Evolutionary conservation across 2,113 vertebrate species (phyloP).

Genomic region (Vulpes ferrilata): DNA sequence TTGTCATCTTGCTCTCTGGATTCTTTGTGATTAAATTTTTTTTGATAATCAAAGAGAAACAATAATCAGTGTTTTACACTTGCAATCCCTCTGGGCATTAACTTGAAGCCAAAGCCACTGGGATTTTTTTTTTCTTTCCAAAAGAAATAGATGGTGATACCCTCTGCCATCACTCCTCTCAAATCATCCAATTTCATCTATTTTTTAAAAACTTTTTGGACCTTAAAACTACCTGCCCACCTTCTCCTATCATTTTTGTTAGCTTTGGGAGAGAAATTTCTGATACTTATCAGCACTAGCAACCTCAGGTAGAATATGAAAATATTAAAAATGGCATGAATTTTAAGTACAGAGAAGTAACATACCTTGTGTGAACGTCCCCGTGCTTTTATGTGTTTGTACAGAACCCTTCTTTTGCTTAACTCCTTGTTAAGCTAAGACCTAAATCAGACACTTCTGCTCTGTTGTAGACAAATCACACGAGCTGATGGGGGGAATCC

Average conservation of each 20-base stretch:
- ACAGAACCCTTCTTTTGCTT: not conserved
- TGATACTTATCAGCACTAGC: not conserved
- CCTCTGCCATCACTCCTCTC: not conserved
- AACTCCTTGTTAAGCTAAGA: not conserved
- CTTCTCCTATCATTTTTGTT: not conserved
- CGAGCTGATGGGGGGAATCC: not conserved
- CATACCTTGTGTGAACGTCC: not conserved
- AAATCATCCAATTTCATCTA: not conserved
- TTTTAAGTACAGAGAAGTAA: not conserved
- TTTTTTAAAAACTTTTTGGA: not conserved
- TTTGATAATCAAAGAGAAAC: not conserved
- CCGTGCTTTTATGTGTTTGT: not conserved
- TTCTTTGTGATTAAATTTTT: not conserved
- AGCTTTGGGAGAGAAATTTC: not conserved
- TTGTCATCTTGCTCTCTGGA: not conserved
- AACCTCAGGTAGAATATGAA: not conserved
- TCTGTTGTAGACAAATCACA: not conserved
- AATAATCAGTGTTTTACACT: not conserved
- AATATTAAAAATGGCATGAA: not conserved
- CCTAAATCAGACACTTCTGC: not conserved
- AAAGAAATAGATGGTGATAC: not conserved
- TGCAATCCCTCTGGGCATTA: not conserved
- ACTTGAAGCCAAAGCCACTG: not conserved
- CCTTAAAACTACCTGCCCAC: not conserved
- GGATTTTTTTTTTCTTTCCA: not conserved